phyloP scores from a whole-genome alignment of 2,797 vertebrate genomes.

The Moxostoma hubbsi region DNA sequence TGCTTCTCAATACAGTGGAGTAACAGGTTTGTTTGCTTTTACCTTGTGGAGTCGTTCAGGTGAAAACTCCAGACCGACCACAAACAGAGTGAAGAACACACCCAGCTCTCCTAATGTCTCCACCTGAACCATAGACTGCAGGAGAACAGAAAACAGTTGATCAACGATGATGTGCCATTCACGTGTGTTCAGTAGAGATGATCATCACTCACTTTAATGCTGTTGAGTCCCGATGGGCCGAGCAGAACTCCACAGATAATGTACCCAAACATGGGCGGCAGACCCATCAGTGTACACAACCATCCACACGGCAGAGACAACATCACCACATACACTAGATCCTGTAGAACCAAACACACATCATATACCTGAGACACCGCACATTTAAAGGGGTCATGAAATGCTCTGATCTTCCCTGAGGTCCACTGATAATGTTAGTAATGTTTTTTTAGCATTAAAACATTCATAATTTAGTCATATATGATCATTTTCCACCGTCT shows the following conservation, averaged over 20 bases:
- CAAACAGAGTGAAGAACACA: constrained; percentile 96
- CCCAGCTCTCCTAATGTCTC: constrained; percentile 95
- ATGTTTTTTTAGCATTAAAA: too few relatives aligned
- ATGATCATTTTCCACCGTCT: too few relatives aligned
- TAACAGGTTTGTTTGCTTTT: constrained; percentile 31
- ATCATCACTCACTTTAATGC: constrained; percentile 85
- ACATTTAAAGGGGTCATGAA: too few relatives aligned
- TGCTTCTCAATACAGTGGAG: too few relatives aligned
- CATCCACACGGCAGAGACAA: constrained; percentile 95
- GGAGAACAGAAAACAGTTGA: constrained; percentile 9
- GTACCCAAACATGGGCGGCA: constrained; percentile 98
- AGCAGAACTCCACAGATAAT: constrained; percentile 96
- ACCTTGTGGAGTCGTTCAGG: constrained; percentile 97
- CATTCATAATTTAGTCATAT: too few relatives aligned
- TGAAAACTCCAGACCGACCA: constrained; percentile 97
- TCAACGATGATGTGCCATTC: background rate
- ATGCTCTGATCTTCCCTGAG: too few relatives aligned
- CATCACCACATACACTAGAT: constrained; percentile 93
- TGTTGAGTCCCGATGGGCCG: constrained; percentile 94
- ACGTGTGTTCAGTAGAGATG: background rate
- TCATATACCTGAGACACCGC: background rate
- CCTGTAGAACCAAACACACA: constrained; percentile 73
- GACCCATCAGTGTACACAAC: constrained; percentile 87
- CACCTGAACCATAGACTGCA: constrained; percentile 96
- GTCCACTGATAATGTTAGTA: too few relatives aligned